Base-by-base conservation (phyloP, 2,888 invertebrate genomes). In the Erannis defoliaria region DNA sequence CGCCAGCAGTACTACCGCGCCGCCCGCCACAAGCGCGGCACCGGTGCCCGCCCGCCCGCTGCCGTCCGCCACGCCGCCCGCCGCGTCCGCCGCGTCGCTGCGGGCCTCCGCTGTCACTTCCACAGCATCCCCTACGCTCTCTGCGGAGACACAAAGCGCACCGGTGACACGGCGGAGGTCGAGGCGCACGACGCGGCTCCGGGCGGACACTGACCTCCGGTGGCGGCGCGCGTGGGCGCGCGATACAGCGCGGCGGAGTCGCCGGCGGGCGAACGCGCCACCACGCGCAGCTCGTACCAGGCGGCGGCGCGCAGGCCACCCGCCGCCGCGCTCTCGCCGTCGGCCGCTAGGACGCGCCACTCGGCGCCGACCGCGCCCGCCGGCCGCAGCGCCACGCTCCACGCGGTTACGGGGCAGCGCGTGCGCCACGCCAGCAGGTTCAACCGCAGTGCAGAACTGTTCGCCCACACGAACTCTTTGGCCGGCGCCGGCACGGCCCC, bases 351-450 rank as follows among this genome's bases (percentile, higher is more conserved):
- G n/a, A 74, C 73, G n/a, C 62, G 66, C 95, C 94, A 94, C 37
- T 48, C 45, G 37, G 74, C 83, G 51, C 73, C 61, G 49, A n/a
- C n/a, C n/a, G n/a, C n/a, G n/a, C 49, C 50, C 68, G 67, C 40
- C 59, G 64, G 68, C 55, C 91, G 88, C 74, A 92, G 81, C 72
- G 95, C 94, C 38, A 96, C 93, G 38, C 94, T 94, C 86, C 95
- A 96, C 68, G 94, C 93, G 16, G 89, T 88, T 73, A 96, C 94
- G 2, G 95, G 94, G 86, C 97, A 97, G 60, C 95, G 95, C 5
- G 95, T 95, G 68, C 94, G 95, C 97, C 97, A 97, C 57, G 95
- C 94, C 67, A 94, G 92, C 66, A 97, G 90, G 84, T 95, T 95
- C 42, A 97, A 85, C 37, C 95, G 94, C 45, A 96, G 93, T 45